These are phyloP conservation scores for Silvanus unidentatus DNA, from an alignment of 2,888 invertebrate genomes.

Conservation along the genomic window DNA sequence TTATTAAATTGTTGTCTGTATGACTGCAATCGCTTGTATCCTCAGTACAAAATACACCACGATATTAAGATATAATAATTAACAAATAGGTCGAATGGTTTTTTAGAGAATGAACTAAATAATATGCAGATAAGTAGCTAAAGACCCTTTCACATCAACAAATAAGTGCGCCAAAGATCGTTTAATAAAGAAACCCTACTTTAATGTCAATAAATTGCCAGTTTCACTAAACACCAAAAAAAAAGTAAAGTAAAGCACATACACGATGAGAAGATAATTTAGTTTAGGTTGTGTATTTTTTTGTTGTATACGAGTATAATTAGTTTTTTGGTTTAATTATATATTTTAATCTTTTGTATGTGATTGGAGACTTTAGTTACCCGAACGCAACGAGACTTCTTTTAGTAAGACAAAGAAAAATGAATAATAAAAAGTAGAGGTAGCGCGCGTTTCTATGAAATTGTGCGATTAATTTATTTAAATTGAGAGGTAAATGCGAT, in stretches of 20 bases:
- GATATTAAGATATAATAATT: conserved; percentile 36
- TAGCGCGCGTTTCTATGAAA: conserved; percentile 43
- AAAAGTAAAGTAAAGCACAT: too few species aligned
- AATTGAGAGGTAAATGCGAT: conserved; percentile 27
- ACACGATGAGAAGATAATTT: too few species aligned
- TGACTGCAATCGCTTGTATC: conserved; percentile 45
- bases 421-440: conserved; percentile 32
- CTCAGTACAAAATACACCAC: conserved; percentile 47
- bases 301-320: too few species aligned
- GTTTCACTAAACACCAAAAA: too few species aligned
- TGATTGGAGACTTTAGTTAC: too few species aligned
- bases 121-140: conserved; percentile 11
- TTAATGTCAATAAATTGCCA: too few species aligned
- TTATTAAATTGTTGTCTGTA: conserved; percentile 45
- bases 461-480: conserved; percentile 37
- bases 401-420: too few species aligned
- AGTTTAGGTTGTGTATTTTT: too few species aligned
- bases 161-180: conserved; percentile 14
- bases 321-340: too few species aligned
- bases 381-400: too few species aligned
- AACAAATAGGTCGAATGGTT: conserved; percentile 28
- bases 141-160: conserved; percentile 15
- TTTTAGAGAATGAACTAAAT: conserved; percentile 13
- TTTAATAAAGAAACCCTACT: too few species aligned
- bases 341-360: too few species aligned